These are phyloP conservation scores for Ciona savignyi DNA, from an alignment of 23 tunicate genomes.

Conservation along the genomic window DNA sequence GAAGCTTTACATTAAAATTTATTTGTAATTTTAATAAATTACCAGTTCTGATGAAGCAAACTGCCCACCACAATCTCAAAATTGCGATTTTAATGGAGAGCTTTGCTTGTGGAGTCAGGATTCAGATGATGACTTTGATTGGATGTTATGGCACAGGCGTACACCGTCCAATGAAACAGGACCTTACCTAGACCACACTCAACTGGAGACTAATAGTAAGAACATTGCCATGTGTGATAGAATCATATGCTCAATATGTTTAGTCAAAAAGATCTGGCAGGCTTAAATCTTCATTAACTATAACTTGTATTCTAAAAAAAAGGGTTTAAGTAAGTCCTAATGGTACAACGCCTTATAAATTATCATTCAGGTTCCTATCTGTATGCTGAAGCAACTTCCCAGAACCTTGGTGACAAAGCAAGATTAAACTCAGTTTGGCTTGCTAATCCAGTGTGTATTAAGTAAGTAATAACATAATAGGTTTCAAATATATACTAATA, in stretches of 20 bases:
- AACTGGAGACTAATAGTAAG: conserved; percentile 48
- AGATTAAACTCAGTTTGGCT: conserved; percentile 45
- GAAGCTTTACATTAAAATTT: too few species aligned
- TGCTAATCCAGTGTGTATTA: conserved; percentile 53
- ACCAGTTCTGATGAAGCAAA: conserved; percentile 67
- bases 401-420: conserved; percentile 49
- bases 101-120: conserved; percentile 87
- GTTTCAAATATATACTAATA: neutral
- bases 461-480: conserved; percentile 14
- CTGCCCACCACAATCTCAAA: conserved; percentile 49
- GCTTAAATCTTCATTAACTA: neutral
- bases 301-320: conserved; percentile 1
- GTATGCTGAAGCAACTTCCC: conserved; percentile 74
- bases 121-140: conserved; percentile 73
- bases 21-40: neutral
- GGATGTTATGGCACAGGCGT: conserved; percentile 40
- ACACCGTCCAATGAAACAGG: conserved; percentile 82
- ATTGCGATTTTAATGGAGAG: conserved; percentile 62
- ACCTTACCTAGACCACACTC: conserved; percentile 67
- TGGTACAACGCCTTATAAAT: too few species aligned
- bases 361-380: conserved; percentile 51
- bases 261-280: neutral
- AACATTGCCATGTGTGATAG: too few species aligned
- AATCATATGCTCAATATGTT: neutral
- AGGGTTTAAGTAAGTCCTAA: conserved; percentile 13